These are phyloP conservation scores for Chloroceryle aenea DNA, from an alignment of 2,113 vertebrate species.

Conservation along the genomic window DNA sequence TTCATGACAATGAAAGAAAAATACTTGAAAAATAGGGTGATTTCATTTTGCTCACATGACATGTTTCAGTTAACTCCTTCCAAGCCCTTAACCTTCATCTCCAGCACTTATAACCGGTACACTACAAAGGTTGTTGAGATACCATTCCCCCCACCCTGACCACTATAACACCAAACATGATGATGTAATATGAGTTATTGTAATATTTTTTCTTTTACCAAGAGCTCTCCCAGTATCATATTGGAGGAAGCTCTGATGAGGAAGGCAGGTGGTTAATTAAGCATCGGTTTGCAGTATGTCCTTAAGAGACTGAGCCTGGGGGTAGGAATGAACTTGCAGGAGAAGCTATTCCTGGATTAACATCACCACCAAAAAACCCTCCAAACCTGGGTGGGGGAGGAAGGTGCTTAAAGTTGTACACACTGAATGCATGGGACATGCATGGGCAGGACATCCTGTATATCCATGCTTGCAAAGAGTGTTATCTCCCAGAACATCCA, in stretches of 20 bases:
- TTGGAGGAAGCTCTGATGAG: neutral
- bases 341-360: neutral
- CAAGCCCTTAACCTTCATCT: neutral
- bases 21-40: neutral
- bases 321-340: conserved; percentile 31
- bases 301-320: conserved; percentile 36
- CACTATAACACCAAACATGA: neutral
- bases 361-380: neutral
- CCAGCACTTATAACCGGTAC: neutral
- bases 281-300: conserved; percentile 35
- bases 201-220: neutral
- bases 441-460: neutral
- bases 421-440: neutral
- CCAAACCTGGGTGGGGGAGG: neutral
- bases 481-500: neutral
- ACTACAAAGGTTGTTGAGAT: neutral
- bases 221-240: neutral
- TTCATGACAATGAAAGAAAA: neutral
- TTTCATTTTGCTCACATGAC: neutral
- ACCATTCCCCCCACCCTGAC: neutral
- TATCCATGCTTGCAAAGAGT: fast-evolving
- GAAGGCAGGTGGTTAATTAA: conserved; percentile 67
- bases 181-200: neutral
- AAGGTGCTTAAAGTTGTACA: neutral
- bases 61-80: neutral